Base-by-base conservation (phyloP, 2,888 invertebrate species). In the Cylloceria caligata region DNA sequence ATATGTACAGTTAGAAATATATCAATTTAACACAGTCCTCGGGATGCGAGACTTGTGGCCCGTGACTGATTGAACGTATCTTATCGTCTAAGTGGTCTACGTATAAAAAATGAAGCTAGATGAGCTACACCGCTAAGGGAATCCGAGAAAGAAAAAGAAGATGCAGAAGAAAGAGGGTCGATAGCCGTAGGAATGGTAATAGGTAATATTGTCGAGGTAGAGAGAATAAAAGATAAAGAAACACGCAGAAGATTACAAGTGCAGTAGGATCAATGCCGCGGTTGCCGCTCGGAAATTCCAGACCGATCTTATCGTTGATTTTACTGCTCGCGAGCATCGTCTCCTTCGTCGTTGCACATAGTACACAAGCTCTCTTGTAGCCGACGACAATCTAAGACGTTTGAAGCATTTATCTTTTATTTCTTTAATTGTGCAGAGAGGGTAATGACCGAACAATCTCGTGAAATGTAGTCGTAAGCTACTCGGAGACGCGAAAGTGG, bases 391-490 rank as follows among this genome's bases (percentile, higher is more conserved):
- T 62, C 62, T 67, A 62, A 62, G 79, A 78, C 72, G 69, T 64
- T 65, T 55, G 86, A 86, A 84, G 87, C 85, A 88, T 86, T 87
- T 85, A 88, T 83, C 86, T 86, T 27, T 27, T 19, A 85, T 86
- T 88, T 87, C n/a, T 84, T 88, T 90, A 89, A 91, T 90, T 88
- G 84, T 83, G 30, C n/a, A 1, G n/a, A 16, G 27, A 77, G 80
- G 90, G 90, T 90, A 89, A 90, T 81, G 90, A 89, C 90, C 90
- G 85, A 13, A 30, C 7, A n/a, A 55, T 52, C 49, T 7, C 13
- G 52, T 27, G 19, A 27, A 67, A 47, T 24, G 60, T 30, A 71
- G 52, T 64, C 62, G 64, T 72, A 72, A 64, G 71, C 55, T 27
- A 36, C 30, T 49, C 36, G 24, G 55, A 34, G 45, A 36, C 72